phyloP scores from a whole-genome alignment of 2,888 invertebrate genomes.

The Standfussiana lucernea region DNA sequence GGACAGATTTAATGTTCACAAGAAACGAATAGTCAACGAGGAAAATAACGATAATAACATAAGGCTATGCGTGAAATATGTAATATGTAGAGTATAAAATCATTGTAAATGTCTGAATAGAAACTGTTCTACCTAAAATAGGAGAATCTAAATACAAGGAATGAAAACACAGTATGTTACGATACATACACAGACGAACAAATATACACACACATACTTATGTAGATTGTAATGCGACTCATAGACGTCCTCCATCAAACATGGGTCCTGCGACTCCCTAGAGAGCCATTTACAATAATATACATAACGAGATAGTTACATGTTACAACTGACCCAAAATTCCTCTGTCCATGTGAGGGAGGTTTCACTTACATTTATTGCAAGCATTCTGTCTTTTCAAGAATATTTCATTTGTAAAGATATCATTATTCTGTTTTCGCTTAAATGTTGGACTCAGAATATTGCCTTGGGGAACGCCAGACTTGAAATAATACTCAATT shows the following conservation, averaged over 20 bases:
- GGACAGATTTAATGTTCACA: not conserved
- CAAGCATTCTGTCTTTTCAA: constrained; percentile 52
- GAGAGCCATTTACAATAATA: constrained; percentile 27
- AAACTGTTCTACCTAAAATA: not conserved
- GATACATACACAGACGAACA: not conserved
- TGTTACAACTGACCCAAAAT: constrained; percentile 56
- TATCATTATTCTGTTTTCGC: constrained; percentile 23
- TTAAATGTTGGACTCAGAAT: constrained; percentile 17
- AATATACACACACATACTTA: not conserved
- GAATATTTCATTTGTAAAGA: constrained; percentile 39
- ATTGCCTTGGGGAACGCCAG: constrained; percentile 14
- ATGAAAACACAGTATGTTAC: not conserved
- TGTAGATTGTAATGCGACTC: constrained; percentile 34
- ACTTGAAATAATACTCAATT: not conserved
- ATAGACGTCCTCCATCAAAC: constrained; percentile 41
- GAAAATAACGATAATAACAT: not conserved
- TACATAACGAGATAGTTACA: constrained; percentile 43
- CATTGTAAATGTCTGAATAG: not conserved
- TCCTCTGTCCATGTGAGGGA: constrained; percentile 37
- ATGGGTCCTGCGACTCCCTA: constrained; percentile 37
- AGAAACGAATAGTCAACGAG: not conserved
- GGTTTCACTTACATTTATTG: constrained; percentile 54
- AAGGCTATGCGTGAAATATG: not conserved
- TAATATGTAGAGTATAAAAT: not conserved
- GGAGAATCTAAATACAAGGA: not conserved